Conservation (phyloP, 2,888 invertebrate genomes). For the Listrodromus nycthemerus region DNA sequence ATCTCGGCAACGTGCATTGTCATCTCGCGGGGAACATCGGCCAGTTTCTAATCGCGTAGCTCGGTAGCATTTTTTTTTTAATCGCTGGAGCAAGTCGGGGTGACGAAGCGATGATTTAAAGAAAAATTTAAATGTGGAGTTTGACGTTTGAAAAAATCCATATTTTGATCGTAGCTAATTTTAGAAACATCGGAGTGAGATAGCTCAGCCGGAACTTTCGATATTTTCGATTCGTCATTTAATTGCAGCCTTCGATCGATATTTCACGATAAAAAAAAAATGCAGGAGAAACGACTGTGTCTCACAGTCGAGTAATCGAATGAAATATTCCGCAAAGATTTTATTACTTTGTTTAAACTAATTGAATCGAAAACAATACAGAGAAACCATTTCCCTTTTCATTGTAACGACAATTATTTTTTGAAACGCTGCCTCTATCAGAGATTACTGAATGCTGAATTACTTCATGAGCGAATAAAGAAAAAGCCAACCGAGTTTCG, state of each 20-base stretch:
- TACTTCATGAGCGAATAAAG: background rate
- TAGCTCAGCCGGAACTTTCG: too few species aligned
- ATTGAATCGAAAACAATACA: background rate
- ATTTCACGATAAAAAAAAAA: too few species aligned
- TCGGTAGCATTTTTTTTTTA: background rate
- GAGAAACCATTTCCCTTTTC: background rate
- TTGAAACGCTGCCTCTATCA: background rate
- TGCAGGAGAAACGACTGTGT: too few species aligned
- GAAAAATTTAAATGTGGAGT: too few species aligned
- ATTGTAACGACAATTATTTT: background rate
- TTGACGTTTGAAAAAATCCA: too few species aligned
- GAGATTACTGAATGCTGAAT: background rate
- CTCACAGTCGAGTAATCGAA: background rate
- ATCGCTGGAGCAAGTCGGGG: background rate
- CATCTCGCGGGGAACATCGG: constrained; percentile 30
- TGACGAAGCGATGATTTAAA: too few species aligned
- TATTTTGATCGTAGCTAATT: too few species aligned
- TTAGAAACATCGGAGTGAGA: too few species aligned
- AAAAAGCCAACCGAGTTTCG: background rate
- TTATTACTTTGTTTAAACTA: too few species aligned
- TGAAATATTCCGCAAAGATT: background rate
- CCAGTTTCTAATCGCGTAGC: constrained; percentile 14
- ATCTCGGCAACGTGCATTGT: constrained; percentile 38
- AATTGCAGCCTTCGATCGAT: too few species aligned
- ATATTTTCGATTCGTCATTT: too few species aligned